Conservation (phyloP, 1,140 invertebrate species). For the Drosophila carrolli region DNA sequence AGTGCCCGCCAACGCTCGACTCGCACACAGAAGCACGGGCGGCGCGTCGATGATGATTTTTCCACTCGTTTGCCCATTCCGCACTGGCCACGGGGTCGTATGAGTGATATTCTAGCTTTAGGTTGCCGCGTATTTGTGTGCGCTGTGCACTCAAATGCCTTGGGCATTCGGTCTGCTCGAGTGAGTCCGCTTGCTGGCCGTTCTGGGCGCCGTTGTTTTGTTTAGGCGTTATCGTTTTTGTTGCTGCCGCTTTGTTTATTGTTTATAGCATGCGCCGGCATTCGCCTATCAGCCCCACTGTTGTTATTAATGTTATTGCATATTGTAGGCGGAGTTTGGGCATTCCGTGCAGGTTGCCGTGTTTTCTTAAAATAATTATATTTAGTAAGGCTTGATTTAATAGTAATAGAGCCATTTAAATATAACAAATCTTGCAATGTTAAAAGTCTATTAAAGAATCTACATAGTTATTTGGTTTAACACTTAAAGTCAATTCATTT, state of each 20-base stretch:
- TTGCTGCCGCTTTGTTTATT: conserved; percentile 74
- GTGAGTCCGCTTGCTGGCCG: conserved; percentile 65
- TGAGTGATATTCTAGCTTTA: conserved; percentile 73
- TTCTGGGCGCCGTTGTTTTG: conserved; percentile 79
- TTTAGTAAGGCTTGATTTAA: background rate
- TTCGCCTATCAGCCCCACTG: conserved; percentile 41
- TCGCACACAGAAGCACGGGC: conserved; percentile 21
- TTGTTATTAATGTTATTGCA: conserved; percentile 36
- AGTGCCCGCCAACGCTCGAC: conserved; percentile 44
- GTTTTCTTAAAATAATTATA: background rate
- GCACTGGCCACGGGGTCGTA: conserved; percentile 57
- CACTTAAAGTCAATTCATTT: too few relatives aligned
- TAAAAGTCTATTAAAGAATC: too few relatives aligned
- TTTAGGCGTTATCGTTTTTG: conserved; percentile 80
- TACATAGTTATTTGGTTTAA: too few relatives aligned
- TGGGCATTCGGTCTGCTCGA: conserved; percentile 67
- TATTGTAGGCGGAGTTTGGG: background rate
- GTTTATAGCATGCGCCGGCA: conserved; percentile 59
- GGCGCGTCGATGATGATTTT: conserved; percentile 38
- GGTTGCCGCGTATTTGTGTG: background rate
- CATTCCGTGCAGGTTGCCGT: background rate
- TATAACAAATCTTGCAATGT: too few relatives aligned
- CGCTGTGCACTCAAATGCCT: conserved; percentile 71
- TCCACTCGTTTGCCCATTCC: conserved; percentile 73
- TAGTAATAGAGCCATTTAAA: too few relatives aligned